Evolutionary conservation across 2,113 vertebrate genomes (phyloP).

Genomic region (Gymnogyps californianus): DNA sequence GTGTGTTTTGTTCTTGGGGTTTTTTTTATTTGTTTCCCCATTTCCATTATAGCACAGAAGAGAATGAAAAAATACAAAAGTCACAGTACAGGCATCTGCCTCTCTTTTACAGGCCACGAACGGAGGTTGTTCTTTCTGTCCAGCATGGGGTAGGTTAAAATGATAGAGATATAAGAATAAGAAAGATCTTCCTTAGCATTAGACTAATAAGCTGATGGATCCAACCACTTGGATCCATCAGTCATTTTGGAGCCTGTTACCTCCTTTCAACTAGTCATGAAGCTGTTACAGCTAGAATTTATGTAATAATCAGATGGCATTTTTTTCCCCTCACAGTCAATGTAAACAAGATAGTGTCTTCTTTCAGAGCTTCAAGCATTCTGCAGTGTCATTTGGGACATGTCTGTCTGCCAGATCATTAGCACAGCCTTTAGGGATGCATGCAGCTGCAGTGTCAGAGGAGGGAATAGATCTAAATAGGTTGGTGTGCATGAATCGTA

Average conservation of each 20-base stretch:
- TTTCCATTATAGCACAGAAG: neutral
- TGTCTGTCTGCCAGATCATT: constrained; percentile 5
- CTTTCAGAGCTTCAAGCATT: constrained; percentile 26
- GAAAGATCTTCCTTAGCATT: neutral
- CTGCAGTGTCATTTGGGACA: constrained; percentile 26
- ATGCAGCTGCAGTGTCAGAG: neutral
- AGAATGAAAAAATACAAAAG: neutral
- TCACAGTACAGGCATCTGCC: neutral
- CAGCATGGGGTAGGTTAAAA: neutral
- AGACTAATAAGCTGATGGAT: neutral
- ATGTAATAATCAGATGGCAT: constrained; percentile 28
- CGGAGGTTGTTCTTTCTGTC: neutral
- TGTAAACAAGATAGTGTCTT: constrained; percentile 37
- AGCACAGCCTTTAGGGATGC: neutral
- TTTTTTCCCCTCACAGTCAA: neutral
- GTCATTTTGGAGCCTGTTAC: constrained; percentile 20
- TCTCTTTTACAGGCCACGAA: neutral
- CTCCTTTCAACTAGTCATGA: constrained; percentile 38
- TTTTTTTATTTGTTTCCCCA: neutral
- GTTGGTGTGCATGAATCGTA: neutral
- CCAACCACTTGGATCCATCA: constrained; percentile 4
- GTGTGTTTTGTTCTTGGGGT: neutral
- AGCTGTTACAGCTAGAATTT: constrained; percentile 43
- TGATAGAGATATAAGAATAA: neutral
- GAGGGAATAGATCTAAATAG: neutral